Evolutionary conservation across 2,888 invertebrate species (phyloP).

Genomic region (Oscheius myriophilus): DNA sequence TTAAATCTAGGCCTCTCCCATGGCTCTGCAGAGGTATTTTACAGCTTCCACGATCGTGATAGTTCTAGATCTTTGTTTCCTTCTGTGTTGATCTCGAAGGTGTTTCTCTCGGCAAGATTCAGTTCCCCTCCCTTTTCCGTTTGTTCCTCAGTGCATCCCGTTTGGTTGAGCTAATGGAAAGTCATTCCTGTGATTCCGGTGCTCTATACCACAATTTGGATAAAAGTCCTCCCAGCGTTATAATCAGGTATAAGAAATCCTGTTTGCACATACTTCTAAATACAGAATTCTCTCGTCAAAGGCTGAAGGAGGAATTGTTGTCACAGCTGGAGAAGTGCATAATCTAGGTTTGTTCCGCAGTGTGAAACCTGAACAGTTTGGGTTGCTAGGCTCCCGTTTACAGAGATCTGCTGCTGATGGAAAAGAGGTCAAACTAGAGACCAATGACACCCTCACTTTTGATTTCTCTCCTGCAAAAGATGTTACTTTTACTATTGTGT

Average conservation of each 20-base stretch:
- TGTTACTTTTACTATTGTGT: slow-evolving; percentile 9
- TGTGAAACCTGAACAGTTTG: no score
- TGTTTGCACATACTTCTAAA: not conserved
- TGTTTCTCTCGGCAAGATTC: not conserved
- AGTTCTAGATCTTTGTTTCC: slow-evolving; percentile 14
- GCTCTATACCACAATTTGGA: slow-evolving; percentile 16
- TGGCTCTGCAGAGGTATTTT: slow-evolving; percentile 9
- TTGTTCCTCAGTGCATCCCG: slow-evolving; percentile 4
- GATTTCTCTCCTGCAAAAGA: not conserved
- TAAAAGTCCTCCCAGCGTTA: slow-evolving; percentile 16
- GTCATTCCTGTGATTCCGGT: slow-evolving; percentile 9
- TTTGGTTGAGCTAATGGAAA: slow-evolving; percentile 13
- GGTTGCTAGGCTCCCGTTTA: slow-evolving; percentile 1
- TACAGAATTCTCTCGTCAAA: slow-evolving; percentile 7
- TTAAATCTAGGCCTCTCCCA: slow-evolving; percentile 11
- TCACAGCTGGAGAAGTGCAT: slow-evolving; percentile 8
- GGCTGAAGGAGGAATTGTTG: not conserved
- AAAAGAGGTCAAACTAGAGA: not conserved
- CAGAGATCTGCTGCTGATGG: slow-evolving; percentile 5
- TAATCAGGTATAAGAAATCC: not conserved
- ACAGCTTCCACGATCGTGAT: no score
- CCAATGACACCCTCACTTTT: slow-evolving; percentile 10
- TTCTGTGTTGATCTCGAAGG: slow-evolving; percentile 21
- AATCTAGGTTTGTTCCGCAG: no score
- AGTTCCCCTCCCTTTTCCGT: not conserved